Evolutionary conservation across 2,888 invertebrate species (phyloP).

Genomic region (Sipunculus nudus): DNA sequence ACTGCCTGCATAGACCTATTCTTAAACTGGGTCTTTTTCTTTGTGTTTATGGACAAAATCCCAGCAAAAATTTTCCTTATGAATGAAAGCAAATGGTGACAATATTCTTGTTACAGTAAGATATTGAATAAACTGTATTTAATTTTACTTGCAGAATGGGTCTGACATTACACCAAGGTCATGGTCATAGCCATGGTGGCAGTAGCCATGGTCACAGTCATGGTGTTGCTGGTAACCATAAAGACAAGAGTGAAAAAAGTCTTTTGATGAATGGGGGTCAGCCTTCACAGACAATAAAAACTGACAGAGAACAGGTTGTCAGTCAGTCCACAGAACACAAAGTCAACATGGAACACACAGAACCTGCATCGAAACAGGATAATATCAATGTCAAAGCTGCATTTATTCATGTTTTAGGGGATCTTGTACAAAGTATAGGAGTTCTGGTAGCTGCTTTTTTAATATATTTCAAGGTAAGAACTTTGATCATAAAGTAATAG

Average conservation of each 20-base stretch:
- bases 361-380: constrained; percentile 18
- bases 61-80: no score
- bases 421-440: constrained; percentile 63
- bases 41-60: no score
- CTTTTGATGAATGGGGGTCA: neutral
- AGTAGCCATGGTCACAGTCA: constrained; percentile 20
- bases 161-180: constrained; percentile 42
- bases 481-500: no score
- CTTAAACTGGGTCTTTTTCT: no score
- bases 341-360: no score
- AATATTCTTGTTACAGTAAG: no score
- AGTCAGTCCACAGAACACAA: no score
- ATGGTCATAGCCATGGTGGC: constrained; percentile 32
- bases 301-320: no score
- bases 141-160: constrained; percentile 16
- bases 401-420: constrained; percentile 64
- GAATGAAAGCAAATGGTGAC: no score
- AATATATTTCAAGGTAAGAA: constrained; percentile 57
- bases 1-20: no score
- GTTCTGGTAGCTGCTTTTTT: constrained; percentile 60
- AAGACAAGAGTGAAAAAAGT: neutral
- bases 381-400: constrained; percentile 66
- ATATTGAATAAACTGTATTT: no score
- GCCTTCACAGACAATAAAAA: no score
- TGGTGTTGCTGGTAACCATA: neutral